Conservation (phyloP, 2,888 invertebrate species). For the Drosophila merina region DNA sequence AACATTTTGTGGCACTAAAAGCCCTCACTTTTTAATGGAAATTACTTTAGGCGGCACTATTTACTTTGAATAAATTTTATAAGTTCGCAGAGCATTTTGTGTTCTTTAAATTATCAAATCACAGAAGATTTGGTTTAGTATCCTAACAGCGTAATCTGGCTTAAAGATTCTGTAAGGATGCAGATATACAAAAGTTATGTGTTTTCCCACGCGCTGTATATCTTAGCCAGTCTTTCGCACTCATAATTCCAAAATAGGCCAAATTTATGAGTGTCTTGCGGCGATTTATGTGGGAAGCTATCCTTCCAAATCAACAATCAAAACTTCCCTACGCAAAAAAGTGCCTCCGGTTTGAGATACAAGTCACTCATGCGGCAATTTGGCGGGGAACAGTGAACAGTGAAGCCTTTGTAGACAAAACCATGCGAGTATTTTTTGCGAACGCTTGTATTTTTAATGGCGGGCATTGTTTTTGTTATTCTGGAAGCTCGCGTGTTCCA, state of each 20-base stretch:
- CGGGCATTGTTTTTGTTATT: not conserved
- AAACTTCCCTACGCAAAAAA: conserved; percentile 16
- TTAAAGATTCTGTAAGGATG: conserved; percentile 16
- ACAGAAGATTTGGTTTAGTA: not conserved
- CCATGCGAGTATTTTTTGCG: not conserved
- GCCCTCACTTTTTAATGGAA: not conserved
- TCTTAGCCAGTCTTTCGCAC: conserved; percentile 21
- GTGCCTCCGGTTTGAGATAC: conserved; percentile 39
- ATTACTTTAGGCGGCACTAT: conserved; percentile 8
- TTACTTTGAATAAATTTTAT: conserved; percentile 8
- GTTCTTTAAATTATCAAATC: not conserved
- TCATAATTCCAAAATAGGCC: conserved; percentile 25
- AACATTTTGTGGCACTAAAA: not conserved
- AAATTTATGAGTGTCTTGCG: conserved; percentile 64
- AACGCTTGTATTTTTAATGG: conserved; percentile 10
- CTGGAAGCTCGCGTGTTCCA: not conserved
- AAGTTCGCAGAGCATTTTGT: conserved; percentile 5
- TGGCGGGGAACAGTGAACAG: conserved; percentile 31
- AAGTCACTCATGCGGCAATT: conserved; percentile 28
- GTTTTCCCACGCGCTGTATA: not conserved
- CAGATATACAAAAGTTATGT: conserved; percentile 5
- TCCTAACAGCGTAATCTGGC: conserved; percentile 1
- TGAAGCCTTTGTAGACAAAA: not conserved
- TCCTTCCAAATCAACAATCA: conserved; percentile 17
- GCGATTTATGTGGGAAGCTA: conserved; percentile 57